These are phyloP conservation scores for Drosophila rufa DNA, from an alignment of 1,140 invertebrate species.

Conservation along the genomic window DNA sequence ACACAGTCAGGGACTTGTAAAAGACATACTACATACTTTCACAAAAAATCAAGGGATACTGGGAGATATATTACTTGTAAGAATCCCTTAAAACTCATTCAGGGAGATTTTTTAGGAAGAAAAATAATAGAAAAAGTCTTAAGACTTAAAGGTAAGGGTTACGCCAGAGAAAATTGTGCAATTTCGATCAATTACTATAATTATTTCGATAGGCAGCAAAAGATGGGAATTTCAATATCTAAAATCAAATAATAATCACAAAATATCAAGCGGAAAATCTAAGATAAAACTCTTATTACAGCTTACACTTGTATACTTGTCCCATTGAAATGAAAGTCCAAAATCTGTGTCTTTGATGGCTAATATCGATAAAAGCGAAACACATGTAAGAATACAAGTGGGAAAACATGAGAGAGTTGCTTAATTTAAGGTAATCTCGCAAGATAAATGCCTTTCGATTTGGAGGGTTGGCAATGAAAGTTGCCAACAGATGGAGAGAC, in stretches of 20 bases:
- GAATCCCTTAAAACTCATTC: too few species aligned
- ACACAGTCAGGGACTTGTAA: not conserved
- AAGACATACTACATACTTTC: not conserved
- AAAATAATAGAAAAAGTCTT: too few species aligned
- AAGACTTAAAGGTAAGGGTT: too few species aligned
- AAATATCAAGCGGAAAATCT: not conserved
- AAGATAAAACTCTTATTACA: not conserved
- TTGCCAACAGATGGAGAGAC: slow-evolving; percentile 11
- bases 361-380: not conserved
- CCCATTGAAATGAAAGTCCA: not conserved
- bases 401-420: slow-evolving; percentile 5
- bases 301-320: not conserved
- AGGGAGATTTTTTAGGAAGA: too few species aligned
- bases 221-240: not conserved
- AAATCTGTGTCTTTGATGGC: not conserved
- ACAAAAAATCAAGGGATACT: not conserved
- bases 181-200: too few species aligned
- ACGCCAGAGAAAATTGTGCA: too few species aligned
- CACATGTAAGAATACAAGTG: not conserved
- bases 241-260: not conserved
- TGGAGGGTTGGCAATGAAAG: slow-evolving; percentile 14
- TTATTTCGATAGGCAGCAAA: not conserved
- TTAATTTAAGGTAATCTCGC: not conserved
- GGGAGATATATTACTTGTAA: too few species aligned
- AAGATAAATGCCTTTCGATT: slow-evolving; percentile 4